Conservation (phyloP, 1,140 invertebrate species). For the Adoxophyes honmai region DNA sequence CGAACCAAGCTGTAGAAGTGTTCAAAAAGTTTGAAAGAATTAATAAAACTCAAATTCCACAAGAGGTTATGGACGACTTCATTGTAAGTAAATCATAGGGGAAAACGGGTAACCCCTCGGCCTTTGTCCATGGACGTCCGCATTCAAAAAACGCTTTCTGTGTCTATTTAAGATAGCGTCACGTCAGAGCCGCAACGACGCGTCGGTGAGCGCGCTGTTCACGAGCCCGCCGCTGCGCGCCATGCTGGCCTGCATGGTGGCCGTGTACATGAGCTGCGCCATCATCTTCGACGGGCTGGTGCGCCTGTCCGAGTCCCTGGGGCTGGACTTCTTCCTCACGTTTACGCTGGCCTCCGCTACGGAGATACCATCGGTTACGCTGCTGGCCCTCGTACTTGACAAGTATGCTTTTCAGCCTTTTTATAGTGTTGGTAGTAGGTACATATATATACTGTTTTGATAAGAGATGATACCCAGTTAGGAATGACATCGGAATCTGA, state of each 20-base stretch:
- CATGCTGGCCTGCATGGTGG: slow-evolving; percentile 77
- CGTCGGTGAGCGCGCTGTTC: slow-evolving; percentile 78
- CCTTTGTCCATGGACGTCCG: too few species aligned
- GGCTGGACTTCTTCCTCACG: slow-evolving; percentile 82
- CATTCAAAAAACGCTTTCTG: too few species aligned
- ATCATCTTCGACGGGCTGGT: slow-evolving; percentile 84
- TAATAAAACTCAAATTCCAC: slow-evolving; percentile 46
- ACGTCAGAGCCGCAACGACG: slow-evolving; percentile 51
- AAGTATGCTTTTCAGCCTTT: slow-evolving; percentile 67
- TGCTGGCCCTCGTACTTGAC: slow-evolving; percentile 82
- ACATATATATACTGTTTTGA: too few species aligned
- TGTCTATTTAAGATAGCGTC: slow-evolving; percentile 52
- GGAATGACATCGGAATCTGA: too few species aligned
- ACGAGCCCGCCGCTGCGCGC: slow-evolving; percentile 77
- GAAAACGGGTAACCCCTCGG: too few species aligned
- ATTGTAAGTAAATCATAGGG: slow-evolving; percentile 36
- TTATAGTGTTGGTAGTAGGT: background rate
- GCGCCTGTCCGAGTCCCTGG: slow-evolving; percentile 80
- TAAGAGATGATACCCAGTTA: too few species aligned
- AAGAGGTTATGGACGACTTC: slow-evolving; percentile 52
- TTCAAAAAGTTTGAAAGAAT: slow-evolving; percentile 46
- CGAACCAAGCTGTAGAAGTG: slow-evolving; percentile 44
- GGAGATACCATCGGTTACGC: slow-evolving; percentile 83
- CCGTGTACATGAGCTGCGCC: slow-evolving; percentile 79
- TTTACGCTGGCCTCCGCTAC: slow-evolving; percentile 84